A percentile compares a stretch with the other conserved stretches of the same genome.
Conservation (phyloP, 2,888 invertebrate genomes). For the Prionchulus punctatus region DNA sequence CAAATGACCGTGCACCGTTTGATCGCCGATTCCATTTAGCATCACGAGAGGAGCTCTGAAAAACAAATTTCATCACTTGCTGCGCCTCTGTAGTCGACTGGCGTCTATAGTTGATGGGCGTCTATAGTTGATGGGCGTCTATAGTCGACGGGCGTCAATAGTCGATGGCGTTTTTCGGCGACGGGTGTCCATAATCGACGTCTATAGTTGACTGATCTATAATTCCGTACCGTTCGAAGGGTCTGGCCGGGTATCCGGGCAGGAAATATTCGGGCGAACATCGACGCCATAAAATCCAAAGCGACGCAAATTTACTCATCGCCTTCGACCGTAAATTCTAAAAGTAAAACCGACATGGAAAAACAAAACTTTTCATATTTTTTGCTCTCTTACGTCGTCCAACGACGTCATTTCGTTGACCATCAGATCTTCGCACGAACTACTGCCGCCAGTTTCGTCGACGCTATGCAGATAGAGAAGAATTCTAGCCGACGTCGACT, state of each 20-base stretch:
- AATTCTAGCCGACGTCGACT: constrained; percentile 43
- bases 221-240: background rate
- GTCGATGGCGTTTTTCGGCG: no score
- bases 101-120: no score
- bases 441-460: no score
- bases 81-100: no score
- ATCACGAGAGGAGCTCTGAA: no score
- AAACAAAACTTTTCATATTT: background rate
- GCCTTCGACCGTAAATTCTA: background rate
- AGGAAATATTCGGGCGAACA: background rate
- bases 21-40: no score
- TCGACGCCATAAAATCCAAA: background rate
- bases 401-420: constrained; percentile 15
- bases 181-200: no score
- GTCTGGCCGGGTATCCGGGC: background rate
- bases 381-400: no score
- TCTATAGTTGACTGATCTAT: no score
- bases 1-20: constrained; percentile 44
- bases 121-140: no score
- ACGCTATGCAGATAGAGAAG: constrained; percentile 53
- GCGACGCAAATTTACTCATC: background rate
- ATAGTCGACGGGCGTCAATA: no score
- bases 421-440: background rate
- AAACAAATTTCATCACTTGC: no score
- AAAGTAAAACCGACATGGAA: background rate